phyloP scores from a whole-genome alignment of 2,797 vertebrate genomes.

The Lepidocolaptes lacrymiger region DNA sequence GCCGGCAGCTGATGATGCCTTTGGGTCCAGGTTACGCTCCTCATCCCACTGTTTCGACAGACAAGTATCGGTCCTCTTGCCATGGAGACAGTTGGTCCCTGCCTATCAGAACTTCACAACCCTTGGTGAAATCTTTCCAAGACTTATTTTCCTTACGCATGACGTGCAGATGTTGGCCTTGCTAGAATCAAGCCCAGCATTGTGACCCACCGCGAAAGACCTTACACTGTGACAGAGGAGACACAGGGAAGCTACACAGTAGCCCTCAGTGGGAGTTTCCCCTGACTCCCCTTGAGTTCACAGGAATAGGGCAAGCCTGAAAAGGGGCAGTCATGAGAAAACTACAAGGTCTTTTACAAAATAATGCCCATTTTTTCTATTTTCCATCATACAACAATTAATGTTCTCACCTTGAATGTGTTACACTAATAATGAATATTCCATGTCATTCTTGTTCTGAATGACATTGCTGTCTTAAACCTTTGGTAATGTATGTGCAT shows the following conservation, averaged over 20 bases:
- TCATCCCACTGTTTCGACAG: not conserved
- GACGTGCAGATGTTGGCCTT: not conserved
- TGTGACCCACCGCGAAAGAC: not conserved
- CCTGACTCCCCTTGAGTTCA: not conserved
- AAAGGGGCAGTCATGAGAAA: not conserved
- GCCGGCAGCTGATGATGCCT: not conserved
- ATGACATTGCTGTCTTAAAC: not conserved
- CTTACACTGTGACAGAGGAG: not conserved
- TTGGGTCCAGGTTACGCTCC: not conserved
- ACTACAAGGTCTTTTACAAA: not conserved
- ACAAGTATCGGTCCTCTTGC: not conserved
- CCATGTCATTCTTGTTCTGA: not conserved
- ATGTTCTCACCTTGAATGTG: not conserved
- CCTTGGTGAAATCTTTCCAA: not conserved
- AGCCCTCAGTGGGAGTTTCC: not conserved
- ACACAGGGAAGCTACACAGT: fast-evolving
- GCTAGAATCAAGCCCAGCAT: not conserved
- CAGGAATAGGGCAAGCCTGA: fast-evolving
- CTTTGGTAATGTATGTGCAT: not conserved
- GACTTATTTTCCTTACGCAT: not conserved
- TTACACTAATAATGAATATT: not conserved
- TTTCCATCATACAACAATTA: not conserved
- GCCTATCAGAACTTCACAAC: not conserved
- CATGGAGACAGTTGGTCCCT: not conserved
- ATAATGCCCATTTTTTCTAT: not conserved